Evolutionary conservation across 2,888 invertebrate species (phyloP).

Genomic region (Hedychridium roseum): DNA sequence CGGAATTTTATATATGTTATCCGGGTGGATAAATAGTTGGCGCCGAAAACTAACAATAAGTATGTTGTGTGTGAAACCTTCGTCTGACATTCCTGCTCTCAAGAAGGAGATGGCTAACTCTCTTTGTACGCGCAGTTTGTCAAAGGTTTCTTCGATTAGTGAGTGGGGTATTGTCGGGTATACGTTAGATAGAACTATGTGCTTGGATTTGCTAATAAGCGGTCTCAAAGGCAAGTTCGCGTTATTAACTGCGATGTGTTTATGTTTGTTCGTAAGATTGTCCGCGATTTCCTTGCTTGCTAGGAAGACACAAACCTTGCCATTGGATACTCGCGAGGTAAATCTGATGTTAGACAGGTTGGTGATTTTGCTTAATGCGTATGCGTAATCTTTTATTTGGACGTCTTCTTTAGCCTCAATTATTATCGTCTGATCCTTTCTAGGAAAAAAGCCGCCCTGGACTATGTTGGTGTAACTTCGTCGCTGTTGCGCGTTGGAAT

Average conservation of each 20-base stretch:
- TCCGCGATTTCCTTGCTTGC: slow-evolving; percentile 7
- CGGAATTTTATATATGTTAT: slow-evolving; percentile 3
- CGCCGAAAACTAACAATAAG: slow-evolving; percentile 33
- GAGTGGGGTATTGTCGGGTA: slow-evolving; percentile 16
- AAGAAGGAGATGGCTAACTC: slow-evolving; percentile 31
- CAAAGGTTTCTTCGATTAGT: slow-evolving; percentile 13
- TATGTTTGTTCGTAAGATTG: slow-evolving; percentile 10
- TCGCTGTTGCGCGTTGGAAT: background rate
- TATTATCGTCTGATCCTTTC: slow-evolving; percentile 14
- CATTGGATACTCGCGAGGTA: slow-evolving; percentile 9
- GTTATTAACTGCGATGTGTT: slow-evolving; percentile 15
- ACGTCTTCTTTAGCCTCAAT: slow-evolving; percentile 14
- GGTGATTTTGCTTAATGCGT: slow-evolving; percentile 5
- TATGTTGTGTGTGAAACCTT: slow-evolving; percentile 28
- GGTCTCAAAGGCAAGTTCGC: slow-evolving; percentile 16
- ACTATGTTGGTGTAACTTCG: slow-evolving; percentile 7
- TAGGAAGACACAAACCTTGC: slow-evolving; percentile 6
- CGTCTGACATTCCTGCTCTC: slow-evolving; percentile 26
- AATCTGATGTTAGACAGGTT: slow-evolving; percentile 9
- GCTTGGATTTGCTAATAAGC: slow-evolving; percentile 22
- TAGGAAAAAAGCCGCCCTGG: slow-evolving; percentile 5
- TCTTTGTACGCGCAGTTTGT: slow-evolving; percentile 21
- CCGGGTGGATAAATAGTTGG: slow-evolving; percentile 27
- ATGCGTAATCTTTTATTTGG: slow-evolving; percentile 9
- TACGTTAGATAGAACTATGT: slow-evolving; percentile 35